These are phyloP conservation scores for Myripristis murdjan DNA, from an alignment of 2,797 vertebrate genomes.

Conservation along the genomic window DNA sequence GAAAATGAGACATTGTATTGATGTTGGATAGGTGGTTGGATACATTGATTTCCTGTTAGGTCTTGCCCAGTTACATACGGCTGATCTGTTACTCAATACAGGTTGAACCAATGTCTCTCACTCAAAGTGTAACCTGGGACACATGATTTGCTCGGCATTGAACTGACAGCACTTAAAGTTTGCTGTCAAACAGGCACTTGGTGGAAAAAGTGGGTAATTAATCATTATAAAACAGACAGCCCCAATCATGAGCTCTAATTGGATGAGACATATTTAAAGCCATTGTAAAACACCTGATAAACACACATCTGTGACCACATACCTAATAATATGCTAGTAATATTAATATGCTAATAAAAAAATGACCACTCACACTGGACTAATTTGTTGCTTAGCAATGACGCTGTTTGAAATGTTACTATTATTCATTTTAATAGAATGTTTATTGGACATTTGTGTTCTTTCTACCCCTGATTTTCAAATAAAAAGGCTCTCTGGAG, in stretches of 20 bases:
- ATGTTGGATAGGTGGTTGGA: slow-evolving; percentile 67
- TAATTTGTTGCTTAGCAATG: too few relatives aligned
- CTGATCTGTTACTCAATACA: slow-evolving; percentile 71
- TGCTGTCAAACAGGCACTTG: background rate
- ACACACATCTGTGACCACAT: background rate
- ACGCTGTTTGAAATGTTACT: too few relatives aligned
- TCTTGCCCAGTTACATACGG: slow-evolving; percentile 48
- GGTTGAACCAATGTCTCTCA: slow-evolving; percentile 51
- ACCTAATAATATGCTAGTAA: background rate
- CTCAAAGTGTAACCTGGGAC: too few relatives aligned
- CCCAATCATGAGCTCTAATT: slow-evolving; percentile 12
- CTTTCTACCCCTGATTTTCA: too few relatives aligned
- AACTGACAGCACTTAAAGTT: background rate
- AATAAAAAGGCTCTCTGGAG: too few relatives aligned
- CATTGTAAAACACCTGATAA: background rate
- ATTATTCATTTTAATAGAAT: too few relatives aligned
- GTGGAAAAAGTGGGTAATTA: slow-evolving; percentile 1
- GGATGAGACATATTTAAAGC: background rate
- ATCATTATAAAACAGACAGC: background rate
- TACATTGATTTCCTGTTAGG: slow-evolving; percentile 76
- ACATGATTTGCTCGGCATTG: background rate
- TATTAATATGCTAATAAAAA: too few relatives aligned
- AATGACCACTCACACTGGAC: too few relatives aligned
- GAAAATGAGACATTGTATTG: slow-evolving; percentile 60
- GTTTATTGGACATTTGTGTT: too few relatives aligned